These are phyloP conservation scores for Hedychridium roseum DNA, from an alignment of 2,888 invertebrate genomes.

Conservation along the genomic window DNA sequence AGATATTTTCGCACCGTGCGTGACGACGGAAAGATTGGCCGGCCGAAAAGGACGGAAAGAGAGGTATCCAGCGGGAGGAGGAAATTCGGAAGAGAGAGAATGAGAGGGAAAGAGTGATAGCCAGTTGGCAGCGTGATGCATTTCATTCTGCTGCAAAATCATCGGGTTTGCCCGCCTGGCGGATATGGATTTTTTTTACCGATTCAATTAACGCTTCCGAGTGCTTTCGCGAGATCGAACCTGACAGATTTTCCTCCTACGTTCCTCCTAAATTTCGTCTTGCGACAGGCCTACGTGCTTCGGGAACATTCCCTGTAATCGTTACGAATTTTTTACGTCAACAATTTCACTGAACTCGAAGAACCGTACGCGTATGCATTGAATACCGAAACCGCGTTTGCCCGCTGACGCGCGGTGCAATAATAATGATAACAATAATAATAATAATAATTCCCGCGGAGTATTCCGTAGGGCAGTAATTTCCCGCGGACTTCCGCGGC, in stretches of 20 bases:
- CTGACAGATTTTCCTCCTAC: not conserved
- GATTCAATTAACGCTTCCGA: conserved; percentile 3
- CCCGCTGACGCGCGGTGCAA: too few relatives aligned
- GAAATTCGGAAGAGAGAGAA: not conserved
- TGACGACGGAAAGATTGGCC: too few relatives aligned
- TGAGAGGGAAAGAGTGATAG: conserved; percentile 2
- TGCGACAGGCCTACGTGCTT: too few relatives aligned
- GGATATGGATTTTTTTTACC: conserved; percentile 2
- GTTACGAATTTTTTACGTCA: not conserved
- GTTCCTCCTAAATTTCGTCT: not conserved
- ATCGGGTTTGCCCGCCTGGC: not conserved
- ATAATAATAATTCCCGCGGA: too few relatives aligned
- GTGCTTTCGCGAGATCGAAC: not conserved
- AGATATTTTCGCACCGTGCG: too few relatives aligned
- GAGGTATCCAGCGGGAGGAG: not conserved
- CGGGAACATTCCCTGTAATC: not conserved
- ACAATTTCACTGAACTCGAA: too few relatives aligned
- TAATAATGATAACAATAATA: too few relatives aligned
- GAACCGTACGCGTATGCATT: too few relatives aligned
- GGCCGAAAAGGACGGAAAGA: conserved; percentile 12
- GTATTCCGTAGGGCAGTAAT: too few relatives aligned
- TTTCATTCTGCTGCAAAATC: conserved; percentile 2
- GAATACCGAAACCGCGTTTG: too few relatives aligned
- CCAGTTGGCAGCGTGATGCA: conserved; percentile 18
- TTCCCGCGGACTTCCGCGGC: too few relatives aligned